Evolutionary conservation across 1,140 invertebrate species (phyloP).

Genomic region (Eulimnadia texana): DNA sequence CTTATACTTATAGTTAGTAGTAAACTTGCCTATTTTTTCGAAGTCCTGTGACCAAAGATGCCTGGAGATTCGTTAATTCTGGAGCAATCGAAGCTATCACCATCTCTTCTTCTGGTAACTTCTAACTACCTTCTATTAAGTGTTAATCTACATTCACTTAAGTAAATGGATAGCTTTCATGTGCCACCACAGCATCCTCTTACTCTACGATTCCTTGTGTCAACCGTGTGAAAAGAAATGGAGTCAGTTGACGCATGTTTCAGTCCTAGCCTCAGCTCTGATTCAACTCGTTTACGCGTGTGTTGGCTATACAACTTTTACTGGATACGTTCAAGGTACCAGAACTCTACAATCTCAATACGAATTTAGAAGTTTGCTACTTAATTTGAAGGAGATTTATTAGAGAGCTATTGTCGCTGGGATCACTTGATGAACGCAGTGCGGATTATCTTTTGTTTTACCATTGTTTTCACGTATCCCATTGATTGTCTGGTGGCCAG

Average conservation of each 20-base stretch:
- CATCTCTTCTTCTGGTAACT: slow-evolving; percentile 69
- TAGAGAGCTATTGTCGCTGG: slow-evolving; percentile 78
- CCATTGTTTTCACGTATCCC: slow-evolving; percentile 70
- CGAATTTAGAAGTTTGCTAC: too few relatives aligned
- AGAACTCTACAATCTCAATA: not conserved
- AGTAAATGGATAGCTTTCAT: slow-evolving; percentile 53
- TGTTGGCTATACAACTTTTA: slow-evolving; percentile 68
- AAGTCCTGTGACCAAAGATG: slow-evolving; percentile 47
- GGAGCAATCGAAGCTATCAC: slow-evolving; percentile 66
- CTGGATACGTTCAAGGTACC: slow-evolving; percentile 59
- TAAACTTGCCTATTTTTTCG: too few relatives aligned
- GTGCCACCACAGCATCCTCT: slow-evolving; percentile 82
- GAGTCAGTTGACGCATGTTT: slow-evolving; percentile 68
- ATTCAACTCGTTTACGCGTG: slow-evolving; percentile 56
- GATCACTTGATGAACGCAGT: slow-evolving; percentile 76
- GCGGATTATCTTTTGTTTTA: slow-evolving; percentile 62
- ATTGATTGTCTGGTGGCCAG: slow-evolving; percentile 76
- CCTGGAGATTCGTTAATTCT: slow-evolving; percentile 52
- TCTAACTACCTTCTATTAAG: not conserved
- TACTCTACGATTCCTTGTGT: slow-evolving; percentile 67
- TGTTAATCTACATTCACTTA: not conserved
- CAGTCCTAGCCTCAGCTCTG: slow-evolving; percentile 53
- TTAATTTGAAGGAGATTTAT: slow-evolving; percentile 49
- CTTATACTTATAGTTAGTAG: too few relatives aligned
- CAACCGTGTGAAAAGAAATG: slow-evolving; percentile 59